Percentiles rank a stretch among this genome's conserved stretches.
Conservation (phyloP, 2,797 vertebrate species). For the Enteromius paludinosus region DNA sequence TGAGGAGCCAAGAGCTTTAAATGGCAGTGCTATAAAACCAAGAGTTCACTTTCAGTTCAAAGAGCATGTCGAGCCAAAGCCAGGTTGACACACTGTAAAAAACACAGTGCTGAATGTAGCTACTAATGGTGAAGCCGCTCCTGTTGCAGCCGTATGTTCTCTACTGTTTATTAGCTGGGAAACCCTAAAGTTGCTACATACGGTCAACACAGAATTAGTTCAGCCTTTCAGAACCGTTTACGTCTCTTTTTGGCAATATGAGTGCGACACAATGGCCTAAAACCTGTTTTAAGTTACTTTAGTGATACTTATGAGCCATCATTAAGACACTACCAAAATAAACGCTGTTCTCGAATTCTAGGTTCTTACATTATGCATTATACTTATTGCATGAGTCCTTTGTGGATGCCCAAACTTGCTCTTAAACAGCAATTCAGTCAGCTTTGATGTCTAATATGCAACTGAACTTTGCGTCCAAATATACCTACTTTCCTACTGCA, state of each 20-base stretch:
- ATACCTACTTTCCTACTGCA: too few species aligned
- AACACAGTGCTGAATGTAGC: conserved; percentile 45
- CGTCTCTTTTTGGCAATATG: not conserved
- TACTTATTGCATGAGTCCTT: not conserved
- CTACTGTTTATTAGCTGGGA: conserved; percentile 35
- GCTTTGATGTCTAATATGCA: too few species aligned
- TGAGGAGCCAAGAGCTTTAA: conserved; percentile 58
- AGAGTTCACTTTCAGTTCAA: conserved; percentile 76
- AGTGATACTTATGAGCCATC: not conserved
- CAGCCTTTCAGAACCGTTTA: conserved; percentile 18
- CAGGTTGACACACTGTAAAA: conserved; percentile 59
- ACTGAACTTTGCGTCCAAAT: too few species aligned
- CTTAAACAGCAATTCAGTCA: not conserved
- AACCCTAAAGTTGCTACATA: conserved; percentile 1
- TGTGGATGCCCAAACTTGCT: not conserved
- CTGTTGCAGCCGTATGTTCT: conserved; percentile 29
- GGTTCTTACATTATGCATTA: not conserved
- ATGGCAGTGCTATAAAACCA: conserved; percentile 38
- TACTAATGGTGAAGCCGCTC: conserved; percentile 43
- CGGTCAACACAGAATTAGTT: conserved; percentile 27
- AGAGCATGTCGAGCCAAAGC: conserved; percentile 59
- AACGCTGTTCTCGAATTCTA: not conserved
- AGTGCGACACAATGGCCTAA: conserved; percentile 6
- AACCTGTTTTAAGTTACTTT: conserved; percentile 7
- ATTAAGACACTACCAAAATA: not conserved